Evolutionary conservation across 2,113 vertebrate species (phyloP), one percentile per base, ranked within the genome.

Genomic region (Syngnathus scovelli): DNA sequence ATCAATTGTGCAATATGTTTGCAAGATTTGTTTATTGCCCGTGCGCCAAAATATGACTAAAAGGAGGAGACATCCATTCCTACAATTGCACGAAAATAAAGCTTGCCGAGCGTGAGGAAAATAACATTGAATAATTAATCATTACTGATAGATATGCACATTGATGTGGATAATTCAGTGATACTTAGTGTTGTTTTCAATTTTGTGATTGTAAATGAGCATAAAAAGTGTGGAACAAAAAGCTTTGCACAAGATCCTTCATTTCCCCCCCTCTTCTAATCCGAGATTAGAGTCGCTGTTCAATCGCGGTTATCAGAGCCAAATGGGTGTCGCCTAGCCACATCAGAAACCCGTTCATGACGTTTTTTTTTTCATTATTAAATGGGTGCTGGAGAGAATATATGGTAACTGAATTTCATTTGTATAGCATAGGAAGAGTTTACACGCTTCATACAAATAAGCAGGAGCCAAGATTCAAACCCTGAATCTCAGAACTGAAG

Each of bases 71-170:
- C 80, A 76, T 81, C 73, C 5, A 70, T 80, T 82, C 80, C 80
- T 55, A 11, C 79, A 72, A 78, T 81, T 72, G 61, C 59, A 46
- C 69, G 64, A 64, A 86, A 81, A 83, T 68, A 43, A 72, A 82
- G 84, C 85, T 85, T 54, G 69, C 68, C 74, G 81, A 78, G 68
- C 69, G 67, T 64, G 77, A 82, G 70, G 51, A 81, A 79, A 75
- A 79, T 72, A 79, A 75, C 69, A 79, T 62, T 87, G 63, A 85
- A 88, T 87, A 80, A 86, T 86, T 83, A 75, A 88, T 85, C 75
- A 70, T 39, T 68, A 66, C 77, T 80, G 76, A 87, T 80, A 81
- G 79, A 81, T 49, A 65, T 72, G 71, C 64, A 41, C 69, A 71
- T 9, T 48, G 58, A 56, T 68, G 69, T 83, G 65, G 48, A 86